Evolutionary conservation across 2,797 vertebrate species (phyloP), one percentile per base, ranked within the genome.

Genomic region (Ispidina lecontei): DNA sequence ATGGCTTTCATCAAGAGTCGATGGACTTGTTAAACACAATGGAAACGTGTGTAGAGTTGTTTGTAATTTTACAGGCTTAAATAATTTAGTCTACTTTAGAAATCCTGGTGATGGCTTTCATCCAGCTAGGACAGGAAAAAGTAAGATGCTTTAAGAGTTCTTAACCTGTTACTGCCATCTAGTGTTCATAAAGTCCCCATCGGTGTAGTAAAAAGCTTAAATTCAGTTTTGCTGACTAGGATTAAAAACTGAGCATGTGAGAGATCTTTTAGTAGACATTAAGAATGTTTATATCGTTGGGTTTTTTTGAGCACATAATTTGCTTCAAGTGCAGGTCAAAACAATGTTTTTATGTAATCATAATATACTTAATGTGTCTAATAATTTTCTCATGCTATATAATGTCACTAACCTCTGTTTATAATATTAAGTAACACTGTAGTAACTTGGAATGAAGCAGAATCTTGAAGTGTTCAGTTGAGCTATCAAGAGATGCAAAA

Each of bases 121-220:
- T 60, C 28, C 59, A 67, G 37, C 68, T 73, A 19, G 33, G 9
- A 68, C 51, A 49, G 29, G 84, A 49, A 72, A 79, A 47, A 22
- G n/a, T 31, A 52, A 55, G 46, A 18, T 44, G 25, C 7, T 51
- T 18, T 33, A 31, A 51, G 22, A 1, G 18, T 91, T 91, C 84
- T 85, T 91, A 83, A 63, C 89, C 65, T 89, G 37, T 84, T 93
- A 67, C 95, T 97, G 97, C 98, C 98, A 97, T 84, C 97, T 98
- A 97, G 97, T 3, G 97, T 90, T 65, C 51, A 4, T 71, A 28
- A 87, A 55, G 52, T 44, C 68, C 60, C 1, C 12, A 28, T 52
- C 0, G 0, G 11, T 51, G 62, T 59, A 59, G 19, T 39, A 20
- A 58, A 72, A 59, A 56, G 5, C 18, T 44, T 18, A 28, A n/a